Conservation (phyloP, 2,888 invertebrate genomes). For the Mylabris sibirica region DNA sequence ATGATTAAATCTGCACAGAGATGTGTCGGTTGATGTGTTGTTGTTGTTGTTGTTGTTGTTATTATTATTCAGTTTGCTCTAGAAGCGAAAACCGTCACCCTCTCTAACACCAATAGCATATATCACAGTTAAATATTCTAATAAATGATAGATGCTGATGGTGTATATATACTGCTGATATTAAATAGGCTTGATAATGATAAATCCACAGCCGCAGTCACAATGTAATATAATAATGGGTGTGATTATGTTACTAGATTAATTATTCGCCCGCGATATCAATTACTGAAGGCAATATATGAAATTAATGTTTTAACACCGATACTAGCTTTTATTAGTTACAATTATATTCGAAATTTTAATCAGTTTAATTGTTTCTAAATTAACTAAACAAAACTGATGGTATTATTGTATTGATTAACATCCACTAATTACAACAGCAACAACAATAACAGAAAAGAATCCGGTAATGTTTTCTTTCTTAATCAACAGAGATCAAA, state of each 20-base stretch:
- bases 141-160: constrained; percentile 43
- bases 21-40: constrained; percentile 42
- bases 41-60: constrained; percentile 1
- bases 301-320: constrained; percentile 46
- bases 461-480: too few species aligned
- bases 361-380: constrained; percentile 40
- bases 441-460: too few species aligned
- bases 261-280: constrained; percentile 44
- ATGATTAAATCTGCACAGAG: constrained; percentile 45
- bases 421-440: too few species aligned
- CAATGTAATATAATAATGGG: constrained; percentile 42
- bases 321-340: constrained; percentile 39
- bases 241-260: constrained; percentile 44
- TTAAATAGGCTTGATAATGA: constrained; percentile 43
- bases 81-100: constrained; percentile 7
- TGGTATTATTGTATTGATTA: background rate
- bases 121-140: constrained; percentile 45
- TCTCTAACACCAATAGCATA: constrained; percentile 30
- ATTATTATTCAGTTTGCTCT: constrained; percentile 19
- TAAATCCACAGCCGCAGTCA: constrained; percentile 41
- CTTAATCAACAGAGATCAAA: too few species aligned
- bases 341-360: constrained; percentile 34
- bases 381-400: constrained; percentile 32
- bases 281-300: constrained; percentile 43
- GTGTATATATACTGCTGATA: constrained; percentile 30